phyloP scores from a whole-genome alignment of 2,113 vertebrate genomes.

The Epinephelus cyanopodus region DNA sequence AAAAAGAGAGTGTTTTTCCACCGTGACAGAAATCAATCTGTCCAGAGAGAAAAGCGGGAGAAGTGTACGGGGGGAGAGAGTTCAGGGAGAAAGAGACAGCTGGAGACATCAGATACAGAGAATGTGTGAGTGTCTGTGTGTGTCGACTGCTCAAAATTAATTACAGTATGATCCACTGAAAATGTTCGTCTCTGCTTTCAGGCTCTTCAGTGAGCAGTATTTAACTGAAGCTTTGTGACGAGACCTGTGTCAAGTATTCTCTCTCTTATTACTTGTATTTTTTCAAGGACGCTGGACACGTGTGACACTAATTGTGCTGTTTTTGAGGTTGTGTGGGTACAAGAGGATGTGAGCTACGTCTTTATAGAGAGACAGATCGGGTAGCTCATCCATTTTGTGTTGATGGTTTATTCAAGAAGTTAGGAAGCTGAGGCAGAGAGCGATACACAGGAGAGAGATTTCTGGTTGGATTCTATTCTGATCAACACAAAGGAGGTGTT shows the following conservation, averaged over 20 bases:
- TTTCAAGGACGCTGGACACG: not conserved
- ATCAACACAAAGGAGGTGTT: constrained; percentile 20
- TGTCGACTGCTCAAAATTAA: constrained; percentile 34
- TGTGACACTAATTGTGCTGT: not conserved
- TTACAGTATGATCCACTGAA: constrained; percentile 44
- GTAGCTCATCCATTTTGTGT: constrained; percentile 18
- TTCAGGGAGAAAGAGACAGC: constrained; percentile 18
- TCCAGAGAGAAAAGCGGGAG: constrained; percentile 59
- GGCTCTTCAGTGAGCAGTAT: not conserved
- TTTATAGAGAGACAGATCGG: not conserved
- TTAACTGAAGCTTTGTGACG: constrained; percentile 35
- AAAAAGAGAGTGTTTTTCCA: constrained; percentile 52
- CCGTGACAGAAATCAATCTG: constrained; percentile 78
- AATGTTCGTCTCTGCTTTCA: constrained; percentile 8
- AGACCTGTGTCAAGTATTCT: constrained; percentile 21
- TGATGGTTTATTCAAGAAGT: constrained; percentile 52
- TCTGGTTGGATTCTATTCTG: constrained; percentile 36
- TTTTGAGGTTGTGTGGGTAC: constrained; percentile 1
- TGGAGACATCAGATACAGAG: constrained; percentile 43
- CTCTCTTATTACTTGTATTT: not conserved
- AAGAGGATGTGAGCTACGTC: not conserved
- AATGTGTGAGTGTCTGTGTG: constrained; percentile 1
- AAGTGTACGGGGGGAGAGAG: constrained; percentile 22
- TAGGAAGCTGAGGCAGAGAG: constrained; percentile 29
- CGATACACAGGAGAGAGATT: constrained; percentile 37